These are phyloP conservation scores for Lucinisca nassula DNA, from an alignment of 2,888 invertebrate genomes.

Conservation along the genomic window DNA sequence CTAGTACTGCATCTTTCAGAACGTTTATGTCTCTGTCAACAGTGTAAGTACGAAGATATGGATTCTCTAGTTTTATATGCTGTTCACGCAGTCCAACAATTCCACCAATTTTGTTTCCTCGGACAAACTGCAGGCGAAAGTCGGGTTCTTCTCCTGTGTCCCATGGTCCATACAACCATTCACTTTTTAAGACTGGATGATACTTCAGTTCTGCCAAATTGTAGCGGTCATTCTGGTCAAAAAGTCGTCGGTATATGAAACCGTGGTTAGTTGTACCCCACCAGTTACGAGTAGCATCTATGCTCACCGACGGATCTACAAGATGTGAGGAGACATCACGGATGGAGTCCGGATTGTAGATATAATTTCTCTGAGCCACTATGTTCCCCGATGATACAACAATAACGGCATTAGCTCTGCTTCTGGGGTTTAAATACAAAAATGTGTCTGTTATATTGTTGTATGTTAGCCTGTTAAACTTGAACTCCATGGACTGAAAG, in stretches of 20 bases:
- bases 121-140: slow-evolving; percentile 91
- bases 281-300: slow-evolving; percentile 99
- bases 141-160: slow-evolving; percentile 94
- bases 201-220: slow-evolving; percentile 97
- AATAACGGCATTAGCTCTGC: slow-evolving; percentile 96
- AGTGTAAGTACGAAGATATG: slow-evolving; percentile 90
- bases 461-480: slow-evolving; percentile 95
- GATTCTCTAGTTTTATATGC: slow-evolving; percentile 58
- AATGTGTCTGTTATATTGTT: slow-evolving; percentile 96
- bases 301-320: slow-evolving; percentile 96
- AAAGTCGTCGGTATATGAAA: slow-evolving; percentile 81
- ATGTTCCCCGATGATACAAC: slow-evolving; percentile 97
- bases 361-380: slow-evolving; percentile 95
- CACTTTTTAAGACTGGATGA: slow-evolving; percentile 96
- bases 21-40: slow-evolving; percentile 98
- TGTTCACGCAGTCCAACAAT: slow-evolving; percentile 74
- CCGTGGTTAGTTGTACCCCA: slow-evolving; percentile 90
- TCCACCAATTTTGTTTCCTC: slow-evolving; percentile 85
- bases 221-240: slow-evolving; percentile 90
- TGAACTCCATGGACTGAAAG: slow-evolving; percentile 94
- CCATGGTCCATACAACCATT: slow-evolving; percentile 95
- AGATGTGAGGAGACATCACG: slow-evolving; percentile 99
- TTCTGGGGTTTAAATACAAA: slow-evolving; percentile 94
- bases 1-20: slow-evolving; percentile 96
- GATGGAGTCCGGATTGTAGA: slow-evolving; percentile 94